Conservation (phyloP, 2,113 vertebrate species). For the Antechinus flavipes region DNA sequence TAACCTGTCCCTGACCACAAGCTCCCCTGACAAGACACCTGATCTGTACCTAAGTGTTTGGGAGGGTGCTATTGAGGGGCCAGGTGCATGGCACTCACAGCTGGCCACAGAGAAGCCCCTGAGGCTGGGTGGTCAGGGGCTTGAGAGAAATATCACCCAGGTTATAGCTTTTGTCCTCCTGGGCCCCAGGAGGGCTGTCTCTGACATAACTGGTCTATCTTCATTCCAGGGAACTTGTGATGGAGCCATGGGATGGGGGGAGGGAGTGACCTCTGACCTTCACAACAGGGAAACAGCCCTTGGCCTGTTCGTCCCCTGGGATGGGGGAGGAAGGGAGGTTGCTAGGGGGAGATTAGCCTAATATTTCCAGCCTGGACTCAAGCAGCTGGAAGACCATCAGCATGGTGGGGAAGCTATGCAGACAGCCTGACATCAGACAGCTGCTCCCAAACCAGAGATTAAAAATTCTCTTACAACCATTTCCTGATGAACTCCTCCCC, state of each 20-base stretch:
- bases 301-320: not conserved
- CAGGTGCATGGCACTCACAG: not conserved
- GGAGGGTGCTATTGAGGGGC: not conserved
- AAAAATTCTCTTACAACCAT: not conserved
- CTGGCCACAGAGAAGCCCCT: not conserved
- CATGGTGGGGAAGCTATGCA: not conserved
- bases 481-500: not conserved
- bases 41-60: not conserved
- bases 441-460: not conserved
- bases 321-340: constrained; percentile 7
- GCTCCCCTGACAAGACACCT: not conserved
- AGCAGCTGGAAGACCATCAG: not conserved
- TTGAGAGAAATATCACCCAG: not conserved
- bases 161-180: constrained; percentile 49
- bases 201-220: constrained; percentile 67
- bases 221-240: constrained; percentile 68
- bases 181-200: not conserved
- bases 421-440: not conserved
- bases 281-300: not conserved
- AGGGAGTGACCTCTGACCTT: constrained; percentile 73
- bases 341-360: not conserved
- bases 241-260: constrained; percentile 49
- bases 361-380: not conserved
- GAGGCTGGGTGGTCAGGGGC: constrained; percentile 50
- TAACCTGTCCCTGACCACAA: not conserved